phyloP scores from a whole-genome alignment of 2,113 vertebrate species.

The Perca flavescens region DNA sequence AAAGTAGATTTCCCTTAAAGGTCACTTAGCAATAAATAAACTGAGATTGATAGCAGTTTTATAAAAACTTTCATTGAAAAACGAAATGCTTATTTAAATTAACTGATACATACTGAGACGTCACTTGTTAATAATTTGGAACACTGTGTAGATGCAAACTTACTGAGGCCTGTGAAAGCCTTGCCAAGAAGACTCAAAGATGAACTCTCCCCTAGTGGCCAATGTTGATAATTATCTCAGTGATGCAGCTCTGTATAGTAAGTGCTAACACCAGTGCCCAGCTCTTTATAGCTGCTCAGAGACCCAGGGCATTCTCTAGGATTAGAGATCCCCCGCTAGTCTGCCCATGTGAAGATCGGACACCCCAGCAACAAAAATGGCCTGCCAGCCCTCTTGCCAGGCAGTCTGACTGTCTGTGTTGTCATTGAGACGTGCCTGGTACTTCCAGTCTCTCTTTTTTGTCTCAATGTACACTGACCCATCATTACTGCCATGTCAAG shows the following conservation, averaged over 20 bases:
- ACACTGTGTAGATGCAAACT: no score
- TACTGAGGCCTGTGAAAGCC: background rate
- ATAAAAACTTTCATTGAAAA: no score
- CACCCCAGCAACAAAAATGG: conserved; percentile 53
- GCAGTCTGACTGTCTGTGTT: conserved; percentile 66
- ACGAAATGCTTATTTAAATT: no score
- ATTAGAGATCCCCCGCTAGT: conserved; percentile 49
- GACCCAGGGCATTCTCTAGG: conserved; percentile 53
- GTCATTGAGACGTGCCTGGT: conserved; percentile 81
- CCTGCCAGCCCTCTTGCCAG: conserved; percentile 43
- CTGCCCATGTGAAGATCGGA: conserved; percentile 42
- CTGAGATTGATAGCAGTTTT: no score
- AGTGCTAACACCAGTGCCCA: conserved; percentile 44
- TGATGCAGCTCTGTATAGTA: conserved; percentile 47
- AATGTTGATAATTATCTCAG: conserved; percentile 48
- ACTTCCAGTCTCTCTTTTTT: conserved; percentile 67
- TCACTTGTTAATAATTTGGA: no score
- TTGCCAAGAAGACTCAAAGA: background rate
- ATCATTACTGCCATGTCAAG: conserved; percentile 81
- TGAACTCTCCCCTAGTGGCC: conserved; percentile 26
- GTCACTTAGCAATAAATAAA: no score
- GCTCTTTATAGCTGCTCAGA: conserved; percentile 58
- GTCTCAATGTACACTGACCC: conserved; percentile 76
- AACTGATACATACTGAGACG: no score
- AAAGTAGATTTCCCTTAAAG: no score